Base-by-base conservation (phyloP, 2,113 vertebrate species). In the Burhinus bistriatus region DNA sequence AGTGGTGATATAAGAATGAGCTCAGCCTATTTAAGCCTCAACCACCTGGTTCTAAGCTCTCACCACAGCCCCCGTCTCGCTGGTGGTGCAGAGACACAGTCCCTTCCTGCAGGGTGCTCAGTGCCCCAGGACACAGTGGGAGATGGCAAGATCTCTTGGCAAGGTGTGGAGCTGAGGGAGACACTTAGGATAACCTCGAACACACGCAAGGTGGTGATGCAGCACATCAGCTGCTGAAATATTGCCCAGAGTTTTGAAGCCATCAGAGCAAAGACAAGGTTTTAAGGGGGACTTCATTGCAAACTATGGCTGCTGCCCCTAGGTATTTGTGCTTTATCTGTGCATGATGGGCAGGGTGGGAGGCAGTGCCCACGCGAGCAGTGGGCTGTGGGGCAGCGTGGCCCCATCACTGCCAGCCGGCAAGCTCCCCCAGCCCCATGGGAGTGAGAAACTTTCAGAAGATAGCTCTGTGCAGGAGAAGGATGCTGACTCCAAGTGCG, bases 331-430 rank as follows among this genome's bases (percentile, higher is more conserved):
- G 70, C 27, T 83, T 87, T 61, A 36, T 21, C 42, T 16, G 6
- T 9, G 21, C 47, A 5, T 0, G 12, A 2, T 10, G 47, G 40
- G 47, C 40, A 40, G 14, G 7, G 22, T 40, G 27, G 40, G 42
- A 95, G 64, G 68, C 45, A 57, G 40, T 15, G 14, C 6, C 36
- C 34, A 17, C 0, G 0, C 0, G 1, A 45, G 71, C 0, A 0
- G 12, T 15, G 42, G 80, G 68, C 42, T 59, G 21, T 62, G 52
- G 57, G 23, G 45, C 64, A 78, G 34, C 5, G 22, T 0, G 1
- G 62, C 15, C 52, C 19, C 57, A 25, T 12, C 3, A 3, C 21
- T 94, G 78, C 36, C 61, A 93, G 36, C 23, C 23, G 13, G 30
- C 9, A 30, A 66, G 25, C 18, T 76, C 7, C 54, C 27, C 8